Base-by-base conservation (phyloP, 1,140 invertebrate genomes). In the Cephus cinctus region DNA sequence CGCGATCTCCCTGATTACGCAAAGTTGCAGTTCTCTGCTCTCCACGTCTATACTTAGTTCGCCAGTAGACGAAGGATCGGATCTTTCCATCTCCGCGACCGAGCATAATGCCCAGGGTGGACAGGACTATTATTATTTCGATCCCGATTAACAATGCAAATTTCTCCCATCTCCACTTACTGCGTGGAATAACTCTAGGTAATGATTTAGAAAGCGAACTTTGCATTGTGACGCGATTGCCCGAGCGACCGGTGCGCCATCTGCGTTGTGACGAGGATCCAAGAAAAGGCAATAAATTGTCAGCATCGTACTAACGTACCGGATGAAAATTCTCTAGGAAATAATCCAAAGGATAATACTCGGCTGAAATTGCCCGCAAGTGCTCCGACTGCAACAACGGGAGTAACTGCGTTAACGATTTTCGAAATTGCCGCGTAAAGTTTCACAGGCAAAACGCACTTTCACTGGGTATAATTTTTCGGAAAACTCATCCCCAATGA, bases 81-180 rank as follows among this genome's bases (percentile, higher is more conserved):
- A 46, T 44, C 48, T 52, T 57, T 53, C 57, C 49, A 49, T 63
- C 47, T 61, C 16, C 25, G 35, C 23, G 21, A 31, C 38, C 27
- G 31, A 31, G 20, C 34, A 38, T 23, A 30, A 47, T 25, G 47
- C 42, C 21, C 20, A n/a, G n/a, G n/a, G n/a, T n/a, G n/a, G 27
- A 36, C 25, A 15, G 23, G 32, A n/a, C 27, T 38, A 21, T 39
- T 31, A 64, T 64, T 57, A 55, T 60, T 58, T 54, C 49, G 45
- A 65, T 61, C 56, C 55, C 55, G 60, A 66, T 66, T 63, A 65
- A 59, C 64, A 63, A 66, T 65, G 56, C 56, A 56, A 63, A 63
- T 61, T 54, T 54, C 35, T 46, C 52, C 38, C 22, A 2, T 14
- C 22, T 23, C 3, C n/a, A 20, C 20, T 58, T 45, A n/a, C 27